These are phyloP conservation scores for Cirrhinus molitorella DNA, from an alignment of 2,797 vertebrate species.

Conservation along the genomic window DNA sequence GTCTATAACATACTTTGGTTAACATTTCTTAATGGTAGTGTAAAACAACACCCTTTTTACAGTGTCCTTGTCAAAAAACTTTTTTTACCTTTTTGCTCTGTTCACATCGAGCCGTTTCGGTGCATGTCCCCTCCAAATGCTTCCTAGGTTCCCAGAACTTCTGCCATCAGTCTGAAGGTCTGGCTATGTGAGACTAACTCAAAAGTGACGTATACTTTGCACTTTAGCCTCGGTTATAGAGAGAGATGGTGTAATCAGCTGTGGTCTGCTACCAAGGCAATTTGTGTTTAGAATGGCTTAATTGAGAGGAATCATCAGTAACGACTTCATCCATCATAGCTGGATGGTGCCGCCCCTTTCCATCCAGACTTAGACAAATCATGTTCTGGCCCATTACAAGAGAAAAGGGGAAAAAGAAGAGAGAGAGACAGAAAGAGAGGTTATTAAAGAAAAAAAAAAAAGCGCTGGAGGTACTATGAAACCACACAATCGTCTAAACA, in stretches of 20 bases:
- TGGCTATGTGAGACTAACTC: no score
- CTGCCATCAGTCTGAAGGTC: no score
- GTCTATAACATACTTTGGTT: no score
- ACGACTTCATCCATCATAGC: conserved; percentile 72
- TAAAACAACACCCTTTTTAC: no score
- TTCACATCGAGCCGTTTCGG: no score
- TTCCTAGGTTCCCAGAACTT: no score
- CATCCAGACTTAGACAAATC: conserved; percentile 52
- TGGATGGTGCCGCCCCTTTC: conserved; percentile 50
- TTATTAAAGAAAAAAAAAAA: no score
- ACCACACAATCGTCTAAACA: conserved; percentile 57
- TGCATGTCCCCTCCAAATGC: no score
- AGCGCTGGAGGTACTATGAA: conserved; percentile 64
- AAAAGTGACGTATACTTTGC: not conserved
- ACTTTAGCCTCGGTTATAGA: conserved; percentile 40
- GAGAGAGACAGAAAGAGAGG: conserved; percentile 29
- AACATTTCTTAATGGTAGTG: no score
- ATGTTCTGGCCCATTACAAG: conserved; percentile 73
- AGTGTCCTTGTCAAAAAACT: no score
- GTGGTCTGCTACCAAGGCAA: conserved; percentile 64
- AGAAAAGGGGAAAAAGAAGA: conserved; percentile 46
- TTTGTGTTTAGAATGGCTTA: conserved; percentile 71
- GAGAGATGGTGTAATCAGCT: conserved; percentile 58
- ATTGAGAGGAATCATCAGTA: conserved; percentile 63
- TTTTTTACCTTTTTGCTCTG: no score